These are phyloP conservation scores for Hepsetus odoe DNA, from an alignment of 2,113 vertebrate species.

Conservation along the genomic window DNA sequence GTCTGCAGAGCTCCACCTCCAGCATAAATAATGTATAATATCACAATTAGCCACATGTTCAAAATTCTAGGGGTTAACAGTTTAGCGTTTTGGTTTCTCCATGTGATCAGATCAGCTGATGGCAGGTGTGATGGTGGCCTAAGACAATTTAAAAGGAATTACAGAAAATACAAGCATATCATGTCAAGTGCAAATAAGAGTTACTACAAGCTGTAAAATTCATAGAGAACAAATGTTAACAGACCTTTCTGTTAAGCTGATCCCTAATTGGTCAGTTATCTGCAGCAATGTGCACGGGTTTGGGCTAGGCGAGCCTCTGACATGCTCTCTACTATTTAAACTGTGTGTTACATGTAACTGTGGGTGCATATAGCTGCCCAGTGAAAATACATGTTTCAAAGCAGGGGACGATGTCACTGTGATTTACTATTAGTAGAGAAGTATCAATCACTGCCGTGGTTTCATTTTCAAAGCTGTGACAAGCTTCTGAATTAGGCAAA, in stretches of 20 bases:
- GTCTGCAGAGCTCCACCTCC: no score
- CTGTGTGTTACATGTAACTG: conserved; percentile 32
- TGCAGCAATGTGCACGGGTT: not conserved
- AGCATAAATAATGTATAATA: no score
- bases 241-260: not conserved
- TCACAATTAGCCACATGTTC: no score
- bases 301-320: not conserved
- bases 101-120: no score
- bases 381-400: conserved; percentile 9
- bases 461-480: conserved; percentile 46
- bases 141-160: not conserved
- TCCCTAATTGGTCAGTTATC: not conserved
- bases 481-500: conserved; percentile 16
- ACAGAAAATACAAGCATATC: not conserved
- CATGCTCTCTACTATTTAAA: conserved; percentile 15
- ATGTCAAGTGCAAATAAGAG: not conserved
- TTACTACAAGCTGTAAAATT: not conserved
- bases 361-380: conserved; percentile 28
- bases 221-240: not conserved
- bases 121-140: no score
- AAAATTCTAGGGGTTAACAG: no score
- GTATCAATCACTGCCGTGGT: conserved; percentile 36
- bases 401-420: conserved; percentile 31
- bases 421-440: conserved; percentile 36
- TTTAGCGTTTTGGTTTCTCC: no score